Conservation (phyloP, 1,140 invertebrate genomes). For the Lamellibrachia luymesi region DNA sequence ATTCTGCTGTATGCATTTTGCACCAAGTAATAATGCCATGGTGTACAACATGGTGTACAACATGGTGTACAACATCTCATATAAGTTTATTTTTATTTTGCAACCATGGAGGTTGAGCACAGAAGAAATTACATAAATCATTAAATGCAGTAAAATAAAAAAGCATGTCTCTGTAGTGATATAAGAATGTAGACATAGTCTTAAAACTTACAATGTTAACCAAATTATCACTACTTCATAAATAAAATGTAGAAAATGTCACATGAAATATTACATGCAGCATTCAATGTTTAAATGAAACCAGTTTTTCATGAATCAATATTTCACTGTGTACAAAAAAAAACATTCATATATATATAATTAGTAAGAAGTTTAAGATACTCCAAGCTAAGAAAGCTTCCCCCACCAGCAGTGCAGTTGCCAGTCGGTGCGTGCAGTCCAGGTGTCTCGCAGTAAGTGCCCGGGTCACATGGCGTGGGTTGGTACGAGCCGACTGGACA, state of each 20-base stretch:
- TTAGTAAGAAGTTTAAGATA: not conserved
- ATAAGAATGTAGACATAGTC: no score
- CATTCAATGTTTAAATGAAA: not conserved
- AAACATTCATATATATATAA: not conserved
- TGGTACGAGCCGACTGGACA: conserved; percentile 45
- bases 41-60: not conserved
- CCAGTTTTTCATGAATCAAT: not conserved
- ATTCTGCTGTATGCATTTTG: not conserved
- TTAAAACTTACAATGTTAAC: no score
- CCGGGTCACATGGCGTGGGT: conserved; percentile 42
- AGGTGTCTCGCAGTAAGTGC: conserved; percentile 39
- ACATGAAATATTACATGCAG: no score
- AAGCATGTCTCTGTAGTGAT: no score
- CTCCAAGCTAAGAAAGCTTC: not conserved
- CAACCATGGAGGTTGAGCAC: no score
- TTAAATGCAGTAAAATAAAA: no score
- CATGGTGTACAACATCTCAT: no score
- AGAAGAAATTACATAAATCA: no score
- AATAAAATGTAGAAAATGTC: no score
- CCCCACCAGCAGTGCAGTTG: conserved; percentile 26
- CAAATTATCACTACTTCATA: no score
- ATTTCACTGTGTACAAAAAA: not conserved
- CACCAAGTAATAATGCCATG: not conserved
- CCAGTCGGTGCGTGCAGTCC: conserved; percentile 25
- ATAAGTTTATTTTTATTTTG: no score